Conservation (phyloP, 1,140 invertebrate genomes). For the Brachionus angularis region DNA sequence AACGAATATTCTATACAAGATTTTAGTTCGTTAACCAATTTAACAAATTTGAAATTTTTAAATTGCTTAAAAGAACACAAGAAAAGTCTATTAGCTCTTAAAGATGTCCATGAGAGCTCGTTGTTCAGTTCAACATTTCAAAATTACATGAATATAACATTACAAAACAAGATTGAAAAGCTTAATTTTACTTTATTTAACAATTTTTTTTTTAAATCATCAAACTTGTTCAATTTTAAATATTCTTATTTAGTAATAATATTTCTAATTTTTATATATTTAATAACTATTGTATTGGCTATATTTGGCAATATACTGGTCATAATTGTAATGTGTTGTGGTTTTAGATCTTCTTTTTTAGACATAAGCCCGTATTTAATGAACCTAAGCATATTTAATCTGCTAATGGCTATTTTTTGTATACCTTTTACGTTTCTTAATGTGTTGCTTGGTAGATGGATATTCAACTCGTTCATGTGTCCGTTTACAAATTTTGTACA, state of each 20-base stretch:
- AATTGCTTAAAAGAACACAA: too few species aligned
- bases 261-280: constrained; percentile 17
- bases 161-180: too few species aligned
- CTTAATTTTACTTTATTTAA: too few species aligned
- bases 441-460: constrained; percentile 13
- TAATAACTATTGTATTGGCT: constrained; percentile 3
- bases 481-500: constrained; percentile 21
- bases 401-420: constrained; percentile 28
- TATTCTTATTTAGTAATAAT: constrained; percentile 1
- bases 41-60: too few species aligned
- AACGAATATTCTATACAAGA: too few species aligned
- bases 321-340: constrained; percentile 19
- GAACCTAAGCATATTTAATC: constrained; percentile 23
- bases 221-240: not conserved
- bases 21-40: too few species aligned
- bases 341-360: constrained; percentile 21
- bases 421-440: constrained; percentile 34
- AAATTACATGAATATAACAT: too few species aligned
- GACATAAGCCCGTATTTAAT: constrained; percentile 31
- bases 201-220: too few species aligned
- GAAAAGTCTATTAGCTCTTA: too few species aligned
- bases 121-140: too few species aligned
- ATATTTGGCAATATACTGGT: constrained; percentile 6
- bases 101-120: too few species aligned
- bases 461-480: constrained; percentile 28